Base-by-base conservation (phyloP, 37 sponge, comb jelly and placozoan genomes). In the Axinella damicornis region DNA sequence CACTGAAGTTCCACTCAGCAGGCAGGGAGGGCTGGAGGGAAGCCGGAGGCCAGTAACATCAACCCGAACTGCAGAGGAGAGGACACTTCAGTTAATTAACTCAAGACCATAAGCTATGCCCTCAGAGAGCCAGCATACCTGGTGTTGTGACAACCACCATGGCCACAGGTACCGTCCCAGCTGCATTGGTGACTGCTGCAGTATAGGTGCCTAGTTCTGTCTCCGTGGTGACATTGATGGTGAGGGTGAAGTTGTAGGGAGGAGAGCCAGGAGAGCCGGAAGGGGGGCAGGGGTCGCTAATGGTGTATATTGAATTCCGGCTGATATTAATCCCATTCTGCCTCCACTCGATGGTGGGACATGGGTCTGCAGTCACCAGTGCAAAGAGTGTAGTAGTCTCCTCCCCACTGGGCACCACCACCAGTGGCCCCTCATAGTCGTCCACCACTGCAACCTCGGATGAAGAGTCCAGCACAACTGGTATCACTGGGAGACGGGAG, bases 351-450 rank as follows among this genome's bases (percentile, higher is more conserved):
- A 46, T 46, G 0, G 36, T 62, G 27, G 89, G 83, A 30, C 76
- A 68, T 27, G 81, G 80, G 65, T 88, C 89, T 53, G 89, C 75
- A 24, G 20, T 52, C 70, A 88, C 83, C 57, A 2, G 38, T 5
- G 68, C 69, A 35, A 30, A 54, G 1, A 77, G 33, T 6, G 20
- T 53, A 0, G 25, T 64, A 12, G 27, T 60, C 16, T 17, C 28
- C 57, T 19, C 57, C 14, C 14, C 57, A 56, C 62, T 22, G 62
- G 14, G 13, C 25, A 46, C 46, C 46, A 46, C 4, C 46, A 46
- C 46, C 9, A 9, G 46, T 12, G 4, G 46, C 46, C 46, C 4
- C 46, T 9, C 4, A 46, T 46, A 46, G 46, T 46, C 9, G 46
- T 46, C 46, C 46, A 46, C 6, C 46, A 9, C 9, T 46, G 9